A percentile compares a stretch with the other conserved stretches of the same genome.
These are phyloP conservation scores for Caenorhabditis drosophilae DNA, from an alignment of 2,888 invertebrate genomes.

Conservation along the genomic window DNA sequence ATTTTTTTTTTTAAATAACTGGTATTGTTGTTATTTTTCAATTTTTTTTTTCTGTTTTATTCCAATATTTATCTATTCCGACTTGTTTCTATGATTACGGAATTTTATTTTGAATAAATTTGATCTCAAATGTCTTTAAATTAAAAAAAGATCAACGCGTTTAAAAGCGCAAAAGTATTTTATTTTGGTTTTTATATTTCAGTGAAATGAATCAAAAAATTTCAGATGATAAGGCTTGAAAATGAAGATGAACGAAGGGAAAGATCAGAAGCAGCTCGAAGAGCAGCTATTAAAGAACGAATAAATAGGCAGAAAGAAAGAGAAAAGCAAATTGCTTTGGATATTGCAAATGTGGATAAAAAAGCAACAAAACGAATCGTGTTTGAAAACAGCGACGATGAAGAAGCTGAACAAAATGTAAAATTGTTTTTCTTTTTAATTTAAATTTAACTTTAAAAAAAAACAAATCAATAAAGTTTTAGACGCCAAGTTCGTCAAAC, in stretches of 20 bases:
- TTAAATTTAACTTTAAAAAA: neutral
- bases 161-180: neutral
- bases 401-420: slow-evolving; percentile 2
- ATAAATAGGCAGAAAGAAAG: slow-evolving; percentile 22
- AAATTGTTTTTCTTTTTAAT: neutral
- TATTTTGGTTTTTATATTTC: neutral
- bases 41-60: slow-evolving; percentile 2
- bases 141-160: neutral
- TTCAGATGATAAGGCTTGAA: too few relatives aligned
- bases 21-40: too few relatives aligned
- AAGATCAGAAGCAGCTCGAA: slow-evolving; percentile 32
- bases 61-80: neutral
- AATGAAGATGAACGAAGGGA: slow-evolving; percentile 22
- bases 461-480: neutral
- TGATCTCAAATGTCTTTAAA: neutral
- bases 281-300: slow-evolving; percentile 31
- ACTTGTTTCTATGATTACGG: neutral
- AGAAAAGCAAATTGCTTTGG: slow-evolving; percentile 24
- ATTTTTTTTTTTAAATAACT: too few relatives aligned
- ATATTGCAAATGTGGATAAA: slow-evolving; percentile 33
- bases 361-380: slow-evolving; percentile 43
- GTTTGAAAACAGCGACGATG: slow-evolving; percentile 31
- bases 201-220: neutral
- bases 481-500: neutral
- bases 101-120: neutral